Evolutionary conservation across 2,888 invertebrate genomes (phyloP), one percentile per base, ranked within the genome.

Genomic region (Branchellion lobata): DNA sequence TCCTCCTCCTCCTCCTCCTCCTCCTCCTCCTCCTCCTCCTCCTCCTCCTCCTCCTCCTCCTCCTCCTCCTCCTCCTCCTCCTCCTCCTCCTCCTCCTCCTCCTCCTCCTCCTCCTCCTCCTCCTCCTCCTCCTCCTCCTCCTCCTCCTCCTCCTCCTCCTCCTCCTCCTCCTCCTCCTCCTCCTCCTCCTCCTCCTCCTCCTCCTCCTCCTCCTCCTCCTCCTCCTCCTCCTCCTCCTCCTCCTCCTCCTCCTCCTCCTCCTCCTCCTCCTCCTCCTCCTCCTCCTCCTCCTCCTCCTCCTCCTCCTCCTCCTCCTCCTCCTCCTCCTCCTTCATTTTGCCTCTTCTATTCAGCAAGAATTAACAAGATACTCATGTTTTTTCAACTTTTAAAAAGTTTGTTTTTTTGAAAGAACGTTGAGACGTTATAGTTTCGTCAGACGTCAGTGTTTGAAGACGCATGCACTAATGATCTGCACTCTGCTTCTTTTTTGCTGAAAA

Each of bases 11-110:
- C n/a, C 53, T n/a, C n/a, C 53, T n/a, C n/a, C 53, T 53, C n/a
- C n/a, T 53, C 53, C 53, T 53, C 53, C 53, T 53, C n/a, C 53
- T 53, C 53, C 53, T 53, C 53, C n/a, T 53, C n/a, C n/a, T 53
- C 53, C 53, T 53, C 53, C 53, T 53, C 53, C 53, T 53, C 53
- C 53, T 53, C 53, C 53, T 53, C 53, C 53, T 53, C 53, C 53
- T 53, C 53, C n/a, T 53, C n/a, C 53, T 53, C n/a, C 53, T 53
- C n/a, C 53, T 53, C 53, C 53, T 53, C 53, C n/a, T 53, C 53
- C 53, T 53, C 53, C 53, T 53, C 53, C n/a, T 53, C n/a, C n/a
- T 53, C 53, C 53, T 53, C 53, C 53, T 53, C 53, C 53, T 53
- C 53, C 53, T 53, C 53, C n/a, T 53, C n/a, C n/a, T 53, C 53